Percentiles rank a stretch among this genome's conserved stretches.
Conservation (phyloP, 2,113 vertebrate species). For the Pygoscelis antarcticus region DNA sequence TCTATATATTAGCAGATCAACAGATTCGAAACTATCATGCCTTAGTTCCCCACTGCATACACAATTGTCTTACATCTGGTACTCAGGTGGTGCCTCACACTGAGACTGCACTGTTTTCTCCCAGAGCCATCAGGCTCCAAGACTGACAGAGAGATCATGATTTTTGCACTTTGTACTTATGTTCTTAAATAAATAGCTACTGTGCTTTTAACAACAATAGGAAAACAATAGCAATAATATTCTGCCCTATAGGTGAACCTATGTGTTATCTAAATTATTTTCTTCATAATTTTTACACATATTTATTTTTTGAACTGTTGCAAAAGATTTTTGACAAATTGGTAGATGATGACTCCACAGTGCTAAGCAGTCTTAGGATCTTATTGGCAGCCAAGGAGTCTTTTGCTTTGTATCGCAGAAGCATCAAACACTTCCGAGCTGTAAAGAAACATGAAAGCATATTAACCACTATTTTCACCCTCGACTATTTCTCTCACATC, state of each 20-base stretch:
- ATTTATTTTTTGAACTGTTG: background rate
- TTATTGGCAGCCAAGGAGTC: background rate
- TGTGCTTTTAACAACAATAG: background rate
- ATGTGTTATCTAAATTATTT: background rate
- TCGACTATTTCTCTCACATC: background rate
- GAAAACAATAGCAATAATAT: background rate
- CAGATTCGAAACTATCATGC: background rate
- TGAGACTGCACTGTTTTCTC: background rate
- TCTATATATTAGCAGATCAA: background rate
- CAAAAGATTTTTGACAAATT: background rate
- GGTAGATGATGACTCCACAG: background rate
- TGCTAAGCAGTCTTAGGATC: background rate
- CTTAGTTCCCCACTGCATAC: background rate
- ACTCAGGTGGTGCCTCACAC: background rate
- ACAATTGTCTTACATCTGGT: background rate
- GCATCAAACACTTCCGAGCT: background rate
- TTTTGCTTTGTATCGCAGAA: background rate
- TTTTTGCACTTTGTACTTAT: background rate
- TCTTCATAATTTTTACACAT: background rate
- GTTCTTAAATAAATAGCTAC: background rate
- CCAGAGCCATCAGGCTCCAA: background rate
- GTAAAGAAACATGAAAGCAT: background rate
- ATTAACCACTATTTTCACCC: background rate
- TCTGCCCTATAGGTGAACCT: background rate
- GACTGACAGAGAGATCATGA: background rate